phyloP scores from a whole-genome alignment of 2,113 vertebrate species.

The Chiloscyllium plagiosum region DNA sequence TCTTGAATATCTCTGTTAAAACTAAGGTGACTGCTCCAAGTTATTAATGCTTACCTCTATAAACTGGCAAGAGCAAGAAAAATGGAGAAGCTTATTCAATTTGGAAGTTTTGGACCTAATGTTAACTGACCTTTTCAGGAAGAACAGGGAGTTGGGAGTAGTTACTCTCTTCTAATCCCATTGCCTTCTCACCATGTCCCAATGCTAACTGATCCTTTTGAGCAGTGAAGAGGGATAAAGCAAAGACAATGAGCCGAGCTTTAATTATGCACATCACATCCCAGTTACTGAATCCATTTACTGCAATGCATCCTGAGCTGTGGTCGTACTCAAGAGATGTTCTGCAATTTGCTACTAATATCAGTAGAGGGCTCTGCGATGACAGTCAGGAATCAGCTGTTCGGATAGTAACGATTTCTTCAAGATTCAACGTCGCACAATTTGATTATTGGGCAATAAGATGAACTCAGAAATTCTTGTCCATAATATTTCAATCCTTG shows the following conservation, averaged over 20 bases:
- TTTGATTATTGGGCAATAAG: background rate
- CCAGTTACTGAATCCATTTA: background rate
- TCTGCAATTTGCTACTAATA: background rate
- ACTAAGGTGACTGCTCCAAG: background rate
- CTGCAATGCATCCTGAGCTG: background rate
- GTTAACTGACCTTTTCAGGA: background rate
- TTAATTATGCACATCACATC: background rate
- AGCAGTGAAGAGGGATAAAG: too few species aligned
- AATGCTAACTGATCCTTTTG: too few species aligned
- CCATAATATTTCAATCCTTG: background rate
- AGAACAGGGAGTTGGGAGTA: background rate
- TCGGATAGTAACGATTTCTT: background rate
- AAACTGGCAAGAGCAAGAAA: background rate
- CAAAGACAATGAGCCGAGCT: background rate
- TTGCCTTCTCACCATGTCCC: too few species aligned
- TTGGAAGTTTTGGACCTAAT: background rate
- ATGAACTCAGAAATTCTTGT: background rate
- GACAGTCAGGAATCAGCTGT: background rate
- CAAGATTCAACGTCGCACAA: background rate
- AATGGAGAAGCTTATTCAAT: background rate
- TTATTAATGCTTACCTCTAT: background rate
- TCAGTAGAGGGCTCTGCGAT: conserved; percentile 29
- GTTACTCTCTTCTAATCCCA: too few species aligned
- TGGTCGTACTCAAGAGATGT: background rate
- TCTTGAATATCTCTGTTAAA: background rate